phyloP scores from a whole-genome alignment of 2,113 vertebrate genomes.

The Oreotrochilus melanogaster region DNA sequence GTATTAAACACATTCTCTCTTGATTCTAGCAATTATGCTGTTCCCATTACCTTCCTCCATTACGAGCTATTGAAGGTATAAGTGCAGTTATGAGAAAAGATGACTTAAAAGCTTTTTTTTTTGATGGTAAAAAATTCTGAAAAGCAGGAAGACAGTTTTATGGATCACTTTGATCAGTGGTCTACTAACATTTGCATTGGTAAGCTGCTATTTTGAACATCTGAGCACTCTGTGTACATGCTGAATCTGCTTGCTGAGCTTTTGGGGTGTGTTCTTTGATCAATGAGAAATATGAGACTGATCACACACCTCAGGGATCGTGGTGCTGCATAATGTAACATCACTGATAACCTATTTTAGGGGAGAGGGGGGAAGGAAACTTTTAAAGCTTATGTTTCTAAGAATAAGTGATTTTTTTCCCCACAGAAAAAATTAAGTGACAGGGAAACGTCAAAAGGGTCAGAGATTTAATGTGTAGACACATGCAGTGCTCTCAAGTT shows the following conservation, averaged over 20 bases:
- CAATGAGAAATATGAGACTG: not conserved
- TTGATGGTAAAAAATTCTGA: not conserved
- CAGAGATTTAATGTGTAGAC: not conserved
- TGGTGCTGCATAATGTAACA: not conserved
- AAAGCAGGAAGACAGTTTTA: not conserved
- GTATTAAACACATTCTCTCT: not conserved
- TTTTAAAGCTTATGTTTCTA: not conserved
- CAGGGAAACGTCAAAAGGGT: not conserved
- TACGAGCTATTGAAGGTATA: not conserved
- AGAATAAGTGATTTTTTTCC: not conserved
- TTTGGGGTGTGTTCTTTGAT: not conserved
- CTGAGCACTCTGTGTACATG: not conserved
- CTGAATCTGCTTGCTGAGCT: not conserved
- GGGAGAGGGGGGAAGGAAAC: fast-evolving
- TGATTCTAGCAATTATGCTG: slow-evolving; percentile 15
- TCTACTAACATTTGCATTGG: not conserved
- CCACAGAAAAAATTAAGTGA: not conserved
- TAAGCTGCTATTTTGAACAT: not conserved
- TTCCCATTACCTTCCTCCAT: not conserved
- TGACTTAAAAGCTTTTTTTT: not conserved
- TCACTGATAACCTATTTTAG: not conserved
- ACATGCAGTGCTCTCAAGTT: not conserved
- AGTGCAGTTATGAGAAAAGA: not conserved
- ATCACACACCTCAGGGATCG: not conserved
- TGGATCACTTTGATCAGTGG: not conserved